Percentiles rank a stretch among this genome's conserved stretches.
Conservation (phyloP, 2,888 invertebrate genomes). For the Apotomis betuletana region DNA sequence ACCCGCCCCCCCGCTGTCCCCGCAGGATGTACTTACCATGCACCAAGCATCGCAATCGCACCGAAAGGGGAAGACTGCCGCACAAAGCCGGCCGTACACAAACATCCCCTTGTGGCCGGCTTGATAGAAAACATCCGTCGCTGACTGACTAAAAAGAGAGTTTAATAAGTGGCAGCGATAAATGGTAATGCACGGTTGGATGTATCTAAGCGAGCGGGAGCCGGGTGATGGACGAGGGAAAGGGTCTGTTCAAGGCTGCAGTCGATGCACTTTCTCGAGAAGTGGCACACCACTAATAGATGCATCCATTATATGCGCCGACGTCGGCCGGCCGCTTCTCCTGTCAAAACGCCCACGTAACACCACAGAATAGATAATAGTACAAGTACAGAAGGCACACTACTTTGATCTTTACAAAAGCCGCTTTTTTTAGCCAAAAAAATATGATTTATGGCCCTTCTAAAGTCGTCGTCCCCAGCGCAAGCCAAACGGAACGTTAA, state of each 20-base stretch:
- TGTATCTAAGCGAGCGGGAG: conserved; percentile 63
- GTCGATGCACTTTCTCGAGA: conserved; percentile 79
- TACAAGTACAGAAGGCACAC: no score
- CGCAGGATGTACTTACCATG: conserved; percentile 71
- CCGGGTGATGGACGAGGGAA: conserved; percentile 80
- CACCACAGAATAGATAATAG: no score
- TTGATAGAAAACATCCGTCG: conserved; percentile 47
- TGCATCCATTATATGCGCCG: conserved; percentile 76
- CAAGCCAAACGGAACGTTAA: no score
- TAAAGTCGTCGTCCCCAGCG: no score
- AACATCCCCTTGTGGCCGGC: conserved; percentile 57
- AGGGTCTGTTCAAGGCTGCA: conserved; percentile 77
- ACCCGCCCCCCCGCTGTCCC: conserved; percentile 59
- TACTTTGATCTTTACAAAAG: no score
- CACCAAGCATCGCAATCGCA: conserved; percentile 66
- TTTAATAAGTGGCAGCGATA: conserved; percentile 65
- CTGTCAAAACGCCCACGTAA: conserved; percentile 68
- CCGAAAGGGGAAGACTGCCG: conserved; percentile 63
- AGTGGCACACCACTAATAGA: conserved; percentile 70
- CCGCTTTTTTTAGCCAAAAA: no score
- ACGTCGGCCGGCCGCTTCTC: conserved; percentile 57
- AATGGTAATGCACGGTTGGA: conserved; percentile 75
- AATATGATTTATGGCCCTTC: no score
- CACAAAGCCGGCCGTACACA: conserved; percentile 60
- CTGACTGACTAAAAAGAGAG: conserved; percentile 46